A percentile compares a stretch with the other conserved stretches of the same genome.
phyloP scores from a whole-genome alignment of 2,888 invertebrate genomes.

The Spilosoma lubricipeda region DNA sequence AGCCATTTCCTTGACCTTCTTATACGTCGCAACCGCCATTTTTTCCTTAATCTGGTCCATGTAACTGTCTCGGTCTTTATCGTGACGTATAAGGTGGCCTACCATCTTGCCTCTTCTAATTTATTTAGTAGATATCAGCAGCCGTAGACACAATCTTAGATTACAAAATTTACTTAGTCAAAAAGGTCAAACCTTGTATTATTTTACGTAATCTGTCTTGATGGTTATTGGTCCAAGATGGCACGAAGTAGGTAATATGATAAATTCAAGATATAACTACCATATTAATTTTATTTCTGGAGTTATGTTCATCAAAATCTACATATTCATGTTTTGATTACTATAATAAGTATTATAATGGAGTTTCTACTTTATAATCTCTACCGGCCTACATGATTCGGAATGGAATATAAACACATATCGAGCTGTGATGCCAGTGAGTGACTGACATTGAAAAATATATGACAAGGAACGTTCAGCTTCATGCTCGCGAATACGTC shows the following conservation, averaged over 20 bases:
- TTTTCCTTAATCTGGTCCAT: too few species aligned
- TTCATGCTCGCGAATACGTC: conserved; percentile 66
- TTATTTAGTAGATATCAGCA: too few species aligned
- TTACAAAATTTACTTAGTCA: background rate
- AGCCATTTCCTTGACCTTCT: too few species aligned
- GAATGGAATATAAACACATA: conserved; percentile 42
- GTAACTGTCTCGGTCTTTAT: too few species aligned
- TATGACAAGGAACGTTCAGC: conserved; percentile 62
- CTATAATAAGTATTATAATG: conserved; percentile 11
- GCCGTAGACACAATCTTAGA: background rate
- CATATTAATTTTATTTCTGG: background rate
- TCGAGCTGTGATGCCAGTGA: conserved; percentile 45
- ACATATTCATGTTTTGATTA: conserved; percentile 13
- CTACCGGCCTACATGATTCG: conserved; percentile 45
- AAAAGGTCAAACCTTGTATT: background rate
- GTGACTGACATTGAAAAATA: conserved; percentile 75
- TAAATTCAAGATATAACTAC: background rate
- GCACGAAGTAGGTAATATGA: background rate
- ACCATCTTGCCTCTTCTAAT: too few species aligned
- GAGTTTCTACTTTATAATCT: conserved; percentile 14
- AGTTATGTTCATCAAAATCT: background rate
- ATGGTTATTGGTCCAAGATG: background rate
- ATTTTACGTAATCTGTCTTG: background rate
- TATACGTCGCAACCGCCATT: too few species aligned
- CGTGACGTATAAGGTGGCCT: too few species aligned